phyloP scores from a whole-genome alignment of 2,797 vertebrate genomes.

The Microctenopoma stevenorrisi region DNA sequence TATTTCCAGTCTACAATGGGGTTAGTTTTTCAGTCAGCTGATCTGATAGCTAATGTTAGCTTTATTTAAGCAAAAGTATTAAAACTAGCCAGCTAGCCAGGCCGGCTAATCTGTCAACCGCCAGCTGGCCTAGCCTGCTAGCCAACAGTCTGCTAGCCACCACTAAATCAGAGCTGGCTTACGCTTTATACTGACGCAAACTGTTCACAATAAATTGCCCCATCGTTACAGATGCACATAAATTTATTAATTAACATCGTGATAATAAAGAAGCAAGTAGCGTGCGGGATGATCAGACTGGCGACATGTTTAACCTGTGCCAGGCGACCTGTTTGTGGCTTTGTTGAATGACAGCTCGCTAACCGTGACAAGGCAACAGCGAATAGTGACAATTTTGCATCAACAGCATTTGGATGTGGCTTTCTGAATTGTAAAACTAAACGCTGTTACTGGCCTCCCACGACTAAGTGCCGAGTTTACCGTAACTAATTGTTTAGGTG shows the following conservation, averaged over 20 bases:
- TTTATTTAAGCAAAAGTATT: slow-evolving; percentile 62
- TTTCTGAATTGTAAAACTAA: neutral
- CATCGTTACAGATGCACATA: slow-evolving; percentile 4
- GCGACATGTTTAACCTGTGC: slow-evolving; percentile 41
- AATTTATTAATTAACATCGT: neutral
- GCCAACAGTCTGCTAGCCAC: slow-evolving; percentile 49
- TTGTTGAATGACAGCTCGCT: slow-evolving; percentile 79
- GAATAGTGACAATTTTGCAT: slow-evolving; percentile 18
- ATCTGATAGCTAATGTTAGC: slow-evolving; percentile 48
- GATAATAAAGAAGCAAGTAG: neutral
- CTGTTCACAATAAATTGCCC: slow-evolving; percentile 31
- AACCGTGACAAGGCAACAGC: slow-evolving; percentile 58
- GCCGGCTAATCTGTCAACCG: slow-evolving; percentile 76
- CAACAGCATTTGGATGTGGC: neutral
- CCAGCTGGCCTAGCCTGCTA: slow-evolving; percentile 72
- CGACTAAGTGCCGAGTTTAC: fast-evolving
- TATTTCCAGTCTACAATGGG: neutral
- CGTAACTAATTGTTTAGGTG: neutral
- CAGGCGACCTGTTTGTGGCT: slow-evolving; percentile 52
- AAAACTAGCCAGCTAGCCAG: slow-evolving; percentile 68
- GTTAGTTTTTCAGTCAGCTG: slow-evolving; percentile 23
- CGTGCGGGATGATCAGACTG: neutral
- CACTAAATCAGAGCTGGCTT: slow-evolving; percentile 55
- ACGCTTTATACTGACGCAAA: slow-evolving; percentile 55
- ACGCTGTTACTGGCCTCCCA: fast-evolving